phyloP scores from a whole-genome alignment of 2,888 invertebrate genomes.

The Crossocerus cetratus region DNA sequence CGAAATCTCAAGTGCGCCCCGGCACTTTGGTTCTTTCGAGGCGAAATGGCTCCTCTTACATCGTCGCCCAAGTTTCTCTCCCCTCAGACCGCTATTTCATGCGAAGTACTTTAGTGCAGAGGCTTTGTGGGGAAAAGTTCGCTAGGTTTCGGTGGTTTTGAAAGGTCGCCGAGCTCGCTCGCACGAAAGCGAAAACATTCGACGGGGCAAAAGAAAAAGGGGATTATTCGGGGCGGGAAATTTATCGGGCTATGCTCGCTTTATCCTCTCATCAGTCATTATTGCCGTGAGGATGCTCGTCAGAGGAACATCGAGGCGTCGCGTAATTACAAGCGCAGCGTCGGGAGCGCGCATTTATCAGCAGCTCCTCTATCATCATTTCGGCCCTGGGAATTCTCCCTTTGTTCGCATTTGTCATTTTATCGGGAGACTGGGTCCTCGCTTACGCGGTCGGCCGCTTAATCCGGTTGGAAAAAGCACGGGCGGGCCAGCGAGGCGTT shows the following conservation, averaged over 20 bases:
- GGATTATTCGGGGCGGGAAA: too few species aligned
- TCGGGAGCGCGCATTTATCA: background rate
- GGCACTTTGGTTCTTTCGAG: slow-evolving; percentile 23
- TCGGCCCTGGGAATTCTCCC: background rate
- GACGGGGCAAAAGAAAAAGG: background rate
- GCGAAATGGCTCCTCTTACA: slow-evolving; percentile 6
- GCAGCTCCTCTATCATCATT: background rate
- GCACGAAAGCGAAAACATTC: background rate
- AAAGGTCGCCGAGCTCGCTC: background rate
- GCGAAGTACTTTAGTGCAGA: too few species aligned
- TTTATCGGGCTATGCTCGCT: background rate
- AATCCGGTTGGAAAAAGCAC: slow-evolving; percentile 12
- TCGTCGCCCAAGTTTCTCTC: too few species aligned
- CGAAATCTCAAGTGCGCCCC: slow-evolving; percentile 35
- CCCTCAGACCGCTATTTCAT: too few species aligned
- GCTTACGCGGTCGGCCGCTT: background rate
- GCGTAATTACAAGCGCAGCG: background rate
- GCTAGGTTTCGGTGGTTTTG: background rate
- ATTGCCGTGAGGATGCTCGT: background rate
- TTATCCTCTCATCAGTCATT: background rate
- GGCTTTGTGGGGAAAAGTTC: background rate
- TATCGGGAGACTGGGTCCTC: background rate
- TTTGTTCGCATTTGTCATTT: slow-evolving; percentile 9
- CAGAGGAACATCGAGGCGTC: background rate
- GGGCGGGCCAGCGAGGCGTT: background rate